Percentiles rank a stretch among this genome's conserved stretches.
phyloP scores from a whole-genome alignment of 1,140 invertebrate genomes.

The Drosophila trapezifrons region DNA sequence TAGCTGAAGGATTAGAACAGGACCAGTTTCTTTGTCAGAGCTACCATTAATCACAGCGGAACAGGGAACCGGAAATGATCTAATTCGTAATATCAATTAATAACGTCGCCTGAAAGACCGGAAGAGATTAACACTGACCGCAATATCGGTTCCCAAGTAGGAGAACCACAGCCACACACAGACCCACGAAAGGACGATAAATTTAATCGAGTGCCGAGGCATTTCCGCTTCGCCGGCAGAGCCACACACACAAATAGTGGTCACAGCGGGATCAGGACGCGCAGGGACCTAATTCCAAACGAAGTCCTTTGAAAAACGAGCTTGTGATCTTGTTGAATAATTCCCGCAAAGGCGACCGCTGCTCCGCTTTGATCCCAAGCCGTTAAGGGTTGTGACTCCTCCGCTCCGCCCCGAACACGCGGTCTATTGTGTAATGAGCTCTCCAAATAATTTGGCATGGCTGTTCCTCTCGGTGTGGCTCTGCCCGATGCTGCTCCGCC shows the following conservation, averaged over 20 bases:
- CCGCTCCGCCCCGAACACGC: conserved; percentile 7
- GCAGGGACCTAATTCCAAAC: background rate
- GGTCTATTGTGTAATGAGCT: conserved; percentile 79
- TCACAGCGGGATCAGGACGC: conserved; percentile 1
- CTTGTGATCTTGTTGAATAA: conserved; percentile 75
- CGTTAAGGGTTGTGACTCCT: conserved; percentile 18
- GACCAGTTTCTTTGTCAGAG: background rate
- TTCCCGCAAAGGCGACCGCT: conserved; percentile 20
- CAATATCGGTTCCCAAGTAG: conserved; percentile 17
- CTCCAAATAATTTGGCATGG: conserved; percentile 80
- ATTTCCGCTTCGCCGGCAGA: conserved; percentile 53
- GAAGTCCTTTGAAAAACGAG: conserved; percentile 70
- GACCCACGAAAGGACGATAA: conserved; percentile 44
- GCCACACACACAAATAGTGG: conserved; percentile 2
- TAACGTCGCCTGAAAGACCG: conserved; percentile 51
- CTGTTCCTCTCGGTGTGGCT: background rate
- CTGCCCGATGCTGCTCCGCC: conserved; percentile 12
- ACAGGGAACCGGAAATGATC: conserved; percentile 22
- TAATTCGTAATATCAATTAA: conserved; percentile 55
- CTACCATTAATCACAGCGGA: conserved; percentile 13
- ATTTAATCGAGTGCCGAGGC: conserved; percentile 42
- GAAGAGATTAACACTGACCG: conserved; percentile 70
- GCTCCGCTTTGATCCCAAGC: conserved; percentile 47
- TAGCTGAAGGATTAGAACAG: background rate
- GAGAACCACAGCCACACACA: conserved; percentile 24